Evolutionary conservation across 2,113 vertebrate species (phyloP).

Genomic region (Phyllostomus discolor): DNA sequence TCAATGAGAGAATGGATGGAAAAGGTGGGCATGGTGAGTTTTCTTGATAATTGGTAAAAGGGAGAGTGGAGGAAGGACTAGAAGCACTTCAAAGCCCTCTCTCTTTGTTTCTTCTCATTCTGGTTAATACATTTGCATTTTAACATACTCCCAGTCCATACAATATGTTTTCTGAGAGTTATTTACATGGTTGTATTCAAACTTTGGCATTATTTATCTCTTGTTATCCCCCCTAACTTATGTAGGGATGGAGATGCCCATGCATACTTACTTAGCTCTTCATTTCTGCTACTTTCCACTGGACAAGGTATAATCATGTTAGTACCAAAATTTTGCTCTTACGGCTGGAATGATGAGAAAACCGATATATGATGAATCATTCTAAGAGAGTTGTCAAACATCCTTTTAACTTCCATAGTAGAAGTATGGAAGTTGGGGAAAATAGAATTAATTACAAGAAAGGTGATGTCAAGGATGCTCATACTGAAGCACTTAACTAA

Average conservation of each 20-base stretch:
- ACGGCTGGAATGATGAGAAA: not conserved
- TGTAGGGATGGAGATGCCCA: not conserved
- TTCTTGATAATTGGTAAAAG: not conserved
- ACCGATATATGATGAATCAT: not conserved
- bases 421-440: not conserved
- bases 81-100: not conserved
- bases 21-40: not conserved
- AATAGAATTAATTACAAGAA: constrained; percentile 32
- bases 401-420: not conserved
- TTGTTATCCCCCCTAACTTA: not conserved
- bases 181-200: not conserved
- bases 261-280: not conserved
- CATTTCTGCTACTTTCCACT: not conserved
- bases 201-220: not conserved
- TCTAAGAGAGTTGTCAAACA: not conserved
- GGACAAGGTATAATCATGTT: not conserved
- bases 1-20: not conserved
- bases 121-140: not conserved
- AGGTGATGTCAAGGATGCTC: not conserved
- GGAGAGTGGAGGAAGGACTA: not conserved
- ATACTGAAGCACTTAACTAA: constrained; percentile 12
- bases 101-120: not conserved
- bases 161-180: not conserved
- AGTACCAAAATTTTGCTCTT: not conserved
- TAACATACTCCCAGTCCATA: not conserved